Percentiles rank a stretch among this genome's conserved stretches.
phyloP scores from a whole-genome alignment of 2,797 vertebrate genomes.

The Cossypha heuglini region DNA sequence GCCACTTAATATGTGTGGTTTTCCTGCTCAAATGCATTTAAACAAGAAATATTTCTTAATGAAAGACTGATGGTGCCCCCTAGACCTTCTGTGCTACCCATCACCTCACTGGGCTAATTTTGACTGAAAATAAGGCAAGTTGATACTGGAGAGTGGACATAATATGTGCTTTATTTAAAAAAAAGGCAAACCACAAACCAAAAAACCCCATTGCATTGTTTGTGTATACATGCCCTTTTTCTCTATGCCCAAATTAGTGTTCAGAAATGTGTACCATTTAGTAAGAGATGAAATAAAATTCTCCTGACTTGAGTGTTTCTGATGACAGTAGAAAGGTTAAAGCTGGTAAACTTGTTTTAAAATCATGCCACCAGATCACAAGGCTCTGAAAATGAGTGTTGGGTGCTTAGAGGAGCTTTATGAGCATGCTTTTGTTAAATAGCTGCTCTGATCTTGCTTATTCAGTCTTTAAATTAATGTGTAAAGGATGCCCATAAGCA shows the following conservation, averaged over 20 bases:
- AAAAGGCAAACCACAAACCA: not conserved
- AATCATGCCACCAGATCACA: conserved; percentile 18
- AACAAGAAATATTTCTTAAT: not conserved
- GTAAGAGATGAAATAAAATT: not conserved
- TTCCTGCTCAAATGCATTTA: not conserved
- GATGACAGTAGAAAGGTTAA: conserved; percentile 5
- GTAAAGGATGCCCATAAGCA: conserved; percentile 61
- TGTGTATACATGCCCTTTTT: not conserved
- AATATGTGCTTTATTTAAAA: not conserved
- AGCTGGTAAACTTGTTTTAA: conserved; percentile 26
- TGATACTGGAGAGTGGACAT: not conserved
- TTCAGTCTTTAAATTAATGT: conserved; percentile 70
- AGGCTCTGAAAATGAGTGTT: conserved; percentile 40
- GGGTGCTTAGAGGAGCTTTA: conserved; percentile 39
- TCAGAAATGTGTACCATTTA: not conserved
- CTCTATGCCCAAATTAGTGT: not conserved
- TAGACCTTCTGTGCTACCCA: not conserved
- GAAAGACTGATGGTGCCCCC: not conserved
- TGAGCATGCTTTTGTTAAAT: conserved; percentile 56
- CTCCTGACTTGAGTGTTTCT: not conserved
- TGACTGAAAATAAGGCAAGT: not conserved
- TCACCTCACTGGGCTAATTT: not conserved
- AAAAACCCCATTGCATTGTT: accelerated
- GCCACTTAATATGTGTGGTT: not conserved
- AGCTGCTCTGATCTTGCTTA: conserved; percentile 69